Conservation (phyloP, 2,113 vertebrate genomes). For the Microcebus griseorufus region DNA sequence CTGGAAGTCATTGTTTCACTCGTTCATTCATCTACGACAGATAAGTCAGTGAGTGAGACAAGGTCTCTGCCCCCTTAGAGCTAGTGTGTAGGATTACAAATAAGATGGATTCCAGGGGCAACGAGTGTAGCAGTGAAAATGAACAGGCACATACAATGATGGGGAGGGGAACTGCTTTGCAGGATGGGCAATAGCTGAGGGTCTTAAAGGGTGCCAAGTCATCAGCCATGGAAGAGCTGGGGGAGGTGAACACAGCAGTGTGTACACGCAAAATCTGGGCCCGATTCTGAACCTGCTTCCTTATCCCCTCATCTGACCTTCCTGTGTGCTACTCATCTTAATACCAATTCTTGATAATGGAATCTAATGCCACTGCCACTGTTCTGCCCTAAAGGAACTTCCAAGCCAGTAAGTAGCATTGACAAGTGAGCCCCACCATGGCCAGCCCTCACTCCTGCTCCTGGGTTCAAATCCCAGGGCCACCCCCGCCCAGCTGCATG, state of each 20-base stretch:
- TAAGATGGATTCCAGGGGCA: not conserved
- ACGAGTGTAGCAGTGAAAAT: accelerated
- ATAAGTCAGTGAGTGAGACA: not conserved
- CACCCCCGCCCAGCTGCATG: not conserved
- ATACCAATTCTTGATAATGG: not conserved
- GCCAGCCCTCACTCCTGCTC: not conserved
- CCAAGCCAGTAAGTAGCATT: no score
- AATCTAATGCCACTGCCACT: not conserved
- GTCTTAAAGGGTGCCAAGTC: not conserved
- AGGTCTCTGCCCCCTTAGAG: no score
- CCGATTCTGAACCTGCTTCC: no score
- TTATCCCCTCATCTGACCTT: not conserved
- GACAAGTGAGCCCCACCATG: not conserved
- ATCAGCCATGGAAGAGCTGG: not conserved
- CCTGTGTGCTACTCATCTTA: not conserved
- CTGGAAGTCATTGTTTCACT: not conserved
- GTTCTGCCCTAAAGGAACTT: not conserved
- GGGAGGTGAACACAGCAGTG: not conserved
- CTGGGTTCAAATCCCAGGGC: not conserved
- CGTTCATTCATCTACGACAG: not conserved
- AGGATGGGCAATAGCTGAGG: not conserved
- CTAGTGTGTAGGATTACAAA: not conserved
- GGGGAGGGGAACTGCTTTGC: not conserved
- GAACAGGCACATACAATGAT: accelerated
- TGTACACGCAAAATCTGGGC: accelerated